Evolutionary conservation across 2,797 vertebrate genomes (phyloP).

Genomic region (Neopelma chrysocephalum): DNA sequence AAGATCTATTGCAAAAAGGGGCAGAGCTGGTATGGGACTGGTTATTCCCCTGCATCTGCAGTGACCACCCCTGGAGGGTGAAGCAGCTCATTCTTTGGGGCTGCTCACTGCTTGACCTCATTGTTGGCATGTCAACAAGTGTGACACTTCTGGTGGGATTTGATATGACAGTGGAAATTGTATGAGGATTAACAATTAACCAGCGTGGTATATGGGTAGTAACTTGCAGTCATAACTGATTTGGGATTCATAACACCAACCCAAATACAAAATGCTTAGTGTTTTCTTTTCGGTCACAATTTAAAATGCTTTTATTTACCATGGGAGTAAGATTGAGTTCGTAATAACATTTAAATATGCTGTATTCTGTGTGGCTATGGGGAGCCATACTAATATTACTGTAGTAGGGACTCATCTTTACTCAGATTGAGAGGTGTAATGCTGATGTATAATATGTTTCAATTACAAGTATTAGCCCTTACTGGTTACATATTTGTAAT

Average conservation of each 20-base stretch:
- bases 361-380: neutral
- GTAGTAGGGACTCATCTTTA: neutral
- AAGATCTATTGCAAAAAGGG: neutral
- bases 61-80: neutral
- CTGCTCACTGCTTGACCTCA: neutral
- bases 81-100: neutral
- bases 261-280: neutral
- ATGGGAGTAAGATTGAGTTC: neutral
- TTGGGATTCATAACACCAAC: neutral
- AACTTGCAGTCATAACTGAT: neutral
- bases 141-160: neutral
- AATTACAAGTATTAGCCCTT: neutral
- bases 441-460: neutral
- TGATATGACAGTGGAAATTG: neutral
- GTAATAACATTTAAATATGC: neutral
- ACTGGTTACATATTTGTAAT: neutral
- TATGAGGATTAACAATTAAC: neutral
- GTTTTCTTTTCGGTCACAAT: neutral
- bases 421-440: neutral
- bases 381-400: neutral
- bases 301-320: neutral
- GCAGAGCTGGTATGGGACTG: neutral
- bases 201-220: neutral
- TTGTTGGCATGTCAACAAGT: slow-evolving; percentile 39
- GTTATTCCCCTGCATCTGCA: neutral